Evolutionary conservation across 2,113 vertebrate genomes (phyloP), one percentile per base, ranked within the genome.

Genomic region (Sakesphorus luctuosus): DNA sequence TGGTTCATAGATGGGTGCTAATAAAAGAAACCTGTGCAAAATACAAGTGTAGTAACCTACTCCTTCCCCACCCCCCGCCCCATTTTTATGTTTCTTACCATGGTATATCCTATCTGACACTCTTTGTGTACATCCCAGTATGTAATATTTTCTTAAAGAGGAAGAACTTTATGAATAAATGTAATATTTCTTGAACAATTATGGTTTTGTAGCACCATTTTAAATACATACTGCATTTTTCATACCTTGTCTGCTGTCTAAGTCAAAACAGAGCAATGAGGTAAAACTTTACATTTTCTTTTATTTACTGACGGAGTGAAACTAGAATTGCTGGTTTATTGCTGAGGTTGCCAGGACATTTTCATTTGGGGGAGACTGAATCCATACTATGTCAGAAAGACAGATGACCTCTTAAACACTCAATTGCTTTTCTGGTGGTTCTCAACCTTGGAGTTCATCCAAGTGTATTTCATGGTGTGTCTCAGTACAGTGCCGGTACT

Each of bases 371-470:
- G 25, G 38, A 63, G 20, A 28, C 40, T 80, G 75, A 85, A 87
- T 93, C 78, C 21, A 71, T 86, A 44, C 43, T 18, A 4, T 89
- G 87, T 94, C 87, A 96, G 49, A 82, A 93, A 87, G 89, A 94
- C 52, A 91, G 81, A 95, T 90, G 59, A 85, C 69, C 81, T 89
- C 46, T 78, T 95, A 89, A 82, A 87, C 26, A 55, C 47, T 87
- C 47, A 56, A 33, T 91, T 90, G 61, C 36, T 91, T 89, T 91
- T 93, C 69, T 91, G 58, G 56, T 84, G 46, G 3, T 31, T 91
- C 46, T 61, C 52, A 38, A 0, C 87, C 44, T 65, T 93, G 78
- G 84, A 62, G 16, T 26, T 85, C 33, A 53, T 79, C 71, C 81
- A 91, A 61, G 50, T 43, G 43, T 90, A 38, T 93, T 94, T 91